Conservation (phyloP, 2,888 invertebrate species). For the Ryuthela nishihirai region DNA sequence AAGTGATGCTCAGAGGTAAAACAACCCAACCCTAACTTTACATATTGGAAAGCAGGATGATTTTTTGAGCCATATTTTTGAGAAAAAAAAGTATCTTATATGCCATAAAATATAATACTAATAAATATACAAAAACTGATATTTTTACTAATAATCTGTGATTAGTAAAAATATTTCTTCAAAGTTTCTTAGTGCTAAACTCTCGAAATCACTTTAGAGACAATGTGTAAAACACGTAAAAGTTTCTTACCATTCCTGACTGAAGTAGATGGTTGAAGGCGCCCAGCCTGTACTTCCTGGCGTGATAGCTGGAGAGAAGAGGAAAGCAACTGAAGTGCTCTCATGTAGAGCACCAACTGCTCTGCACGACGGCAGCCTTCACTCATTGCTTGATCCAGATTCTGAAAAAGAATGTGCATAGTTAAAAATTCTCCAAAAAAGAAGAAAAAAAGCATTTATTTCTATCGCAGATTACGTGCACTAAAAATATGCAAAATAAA, state of each 20-base stretch:
- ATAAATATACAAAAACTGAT: too few relatives aligned
- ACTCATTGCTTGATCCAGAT: slow-evolving; percentile 12
- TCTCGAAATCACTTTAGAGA: too few relatives aligned
- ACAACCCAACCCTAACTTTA: too few relatives aligned
- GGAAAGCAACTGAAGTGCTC: slow-evolving; percentile 88
- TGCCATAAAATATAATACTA: too few relatives aligned
- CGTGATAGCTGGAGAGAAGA: slow-evolving; percentile 90
- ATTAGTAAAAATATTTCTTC: too few relatives aligned
- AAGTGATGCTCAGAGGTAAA: too few relatives aligned
- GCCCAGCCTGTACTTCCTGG: slow-evolving; percentile 74
- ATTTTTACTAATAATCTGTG: too few relatives aligned
- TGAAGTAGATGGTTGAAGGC: slow-evolving; percentile 76
- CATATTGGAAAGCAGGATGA: too few relatives aligned
- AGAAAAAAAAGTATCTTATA: too few relatives aligned
- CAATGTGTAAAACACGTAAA: too few relatives aligned
- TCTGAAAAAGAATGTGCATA: slow-evolving; percentile 6
- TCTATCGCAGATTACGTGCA: slow-evolving; percentile 6
- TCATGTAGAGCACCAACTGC: slow-evolving; percentile 79
- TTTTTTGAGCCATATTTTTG: too few relatives aligned
- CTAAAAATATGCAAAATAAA: neutral
- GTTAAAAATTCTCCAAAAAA: neutral
- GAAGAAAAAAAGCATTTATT: neutral
- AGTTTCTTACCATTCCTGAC: slow-evolving; percentile 38
- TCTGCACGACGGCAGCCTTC: slow-evolving; percentile 60
- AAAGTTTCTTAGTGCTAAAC: too few relatives aligned